Percentiles rank a stretch among this genome's conserved stretches.
phyloP scores from a whole-genome alignment of 2,113 vertebrate species.

The Amphiprion ocellaris region DNA sequence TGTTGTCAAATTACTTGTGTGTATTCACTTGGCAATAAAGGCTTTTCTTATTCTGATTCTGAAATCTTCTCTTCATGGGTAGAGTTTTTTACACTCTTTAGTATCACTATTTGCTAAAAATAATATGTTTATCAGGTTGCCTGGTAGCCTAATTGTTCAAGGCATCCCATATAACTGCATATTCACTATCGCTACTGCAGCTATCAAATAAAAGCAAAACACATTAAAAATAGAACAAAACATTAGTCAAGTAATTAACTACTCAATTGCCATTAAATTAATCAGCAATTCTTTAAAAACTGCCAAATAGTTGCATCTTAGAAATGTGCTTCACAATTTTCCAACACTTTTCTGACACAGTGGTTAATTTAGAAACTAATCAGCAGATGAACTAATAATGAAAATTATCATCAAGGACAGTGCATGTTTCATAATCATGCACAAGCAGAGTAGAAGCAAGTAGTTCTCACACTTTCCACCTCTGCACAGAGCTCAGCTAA shows the following conservation, averaged over 20 bases:
- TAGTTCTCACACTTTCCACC: not conserved
- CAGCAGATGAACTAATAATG: not conserved
- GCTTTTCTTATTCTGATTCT: too few species aligned
- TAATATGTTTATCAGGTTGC: not conserved
- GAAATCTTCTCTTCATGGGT: not conserved
- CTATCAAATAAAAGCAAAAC: too few species aligned
- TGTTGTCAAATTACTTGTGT: too few species aligned
- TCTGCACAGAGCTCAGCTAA: constrained; percentile 15
- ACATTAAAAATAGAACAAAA: too few species aligned
- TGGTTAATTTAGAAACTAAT: not conserved
- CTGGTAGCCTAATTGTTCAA: not conserved
- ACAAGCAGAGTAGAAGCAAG: not conserved
- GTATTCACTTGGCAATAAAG: too few species aligned
- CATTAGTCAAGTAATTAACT: too few species aligned
- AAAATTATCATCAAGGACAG: too few species aligned
- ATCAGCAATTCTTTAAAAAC: not conserved
- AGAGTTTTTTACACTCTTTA: not conserved
- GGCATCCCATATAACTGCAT: not conserved
- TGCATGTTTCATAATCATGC: not conserved
- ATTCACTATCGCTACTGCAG: not conserved
- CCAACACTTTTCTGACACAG: not conserved
- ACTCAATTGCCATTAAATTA: too few species aligned
- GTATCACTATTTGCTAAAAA: not conserved
- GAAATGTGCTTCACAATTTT: not conserved
- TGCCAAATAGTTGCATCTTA: too few species aligned